These are phyloP conservation scores for Alcedo atthis DNA, from an alignment of 2,797 vertebrate genomes.

Conservation along the genomic window DNA sequence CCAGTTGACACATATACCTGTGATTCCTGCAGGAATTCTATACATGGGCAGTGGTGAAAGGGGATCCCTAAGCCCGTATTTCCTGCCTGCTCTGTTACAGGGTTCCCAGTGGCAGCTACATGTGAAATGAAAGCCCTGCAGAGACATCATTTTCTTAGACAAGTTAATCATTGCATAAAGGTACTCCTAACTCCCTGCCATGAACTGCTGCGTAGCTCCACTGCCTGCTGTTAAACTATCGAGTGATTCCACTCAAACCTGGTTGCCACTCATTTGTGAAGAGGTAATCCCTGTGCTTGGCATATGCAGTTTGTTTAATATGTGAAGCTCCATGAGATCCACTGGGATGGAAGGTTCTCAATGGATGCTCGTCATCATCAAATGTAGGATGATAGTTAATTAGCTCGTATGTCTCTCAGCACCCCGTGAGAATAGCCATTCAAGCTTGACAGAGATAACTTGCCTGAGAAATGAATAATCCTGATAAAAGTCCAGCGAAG, in stretches of 20 bases:
- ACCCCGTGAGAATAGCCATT: constrained; percentile 36
- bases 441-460: constrained; percentile 59
- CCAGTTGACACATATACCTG: not conserved
- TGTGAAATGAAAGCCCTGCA: not conserved
- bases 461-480: not conserved
- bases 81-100: not conserved
- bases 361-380: constrained; percentile 18
- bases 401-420: not conserved
- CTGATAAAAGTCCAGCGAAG: constrained; percentile 40
- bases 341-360: constrained; percentile 54
- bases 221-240: not conserved
- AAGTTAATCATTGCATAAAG: constrained; percentile 43
- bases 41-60: not conserved
- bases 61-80: not conserved
- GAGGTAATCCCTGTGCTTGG: constrained; percentile 37
- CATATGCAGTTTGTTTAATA: constrained; percentile 25
- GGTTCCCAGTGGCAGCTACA: not conserved
- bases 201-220: not conserved
- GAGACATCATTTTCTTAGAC: constrained; percentile 39
- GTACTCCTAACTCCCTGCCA: not conserved
- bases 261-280: not conserved
- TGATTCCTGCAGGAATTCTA: not conserved
- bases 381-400: constrained; percentile 58
- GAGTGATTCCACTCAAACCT: not conserved
- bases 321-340: constrained; percentile 28